Conservation (phyloP, 2,888 invertebrate genomes). For the Lithophane leautieri region DNA sequence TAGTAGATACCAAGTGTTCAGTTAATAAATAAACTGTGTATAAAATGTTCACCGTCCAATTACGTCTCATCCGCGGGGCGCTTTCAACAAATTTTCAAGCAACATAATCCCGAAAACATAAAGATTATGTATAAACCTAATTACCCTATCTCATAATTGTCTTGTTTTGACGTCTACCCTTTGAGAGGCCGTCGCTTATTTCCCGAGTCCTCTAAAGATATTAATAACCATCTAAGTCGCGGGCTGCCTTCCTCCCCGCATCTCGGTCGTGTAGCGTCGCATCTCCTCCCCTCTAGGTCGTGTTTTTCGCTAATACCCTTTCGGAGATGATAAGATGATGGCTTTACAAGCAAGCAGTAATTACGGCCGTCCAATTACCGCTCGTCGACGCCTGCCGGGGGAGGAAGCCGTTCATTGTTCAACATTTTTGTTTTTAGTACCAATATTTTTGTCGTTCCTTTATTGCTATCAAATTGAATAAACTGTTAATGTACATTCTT, state of each 20-base stretch:
- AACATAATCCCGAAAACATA: constrained; percentile 76
- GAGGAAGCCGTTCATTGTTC: constrained; percentile 77
- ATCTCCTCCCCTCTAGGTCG: constrained; percentile 73
- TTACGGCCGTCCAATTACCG: constrained; percentile 87
- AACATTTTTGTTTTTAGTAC: constrained; percentile 73
- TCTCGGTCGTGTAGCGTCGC: constrained; percentile 71
- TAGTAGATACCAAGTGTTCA: background rate
- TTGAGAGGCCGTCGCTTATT: constrained; percentile 86
- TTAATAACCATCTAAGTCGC: constrained; percentile 88
- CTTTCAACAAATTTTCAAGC: constrained; percentile 59
- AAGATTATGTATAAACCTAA: constrained; percentile 87
- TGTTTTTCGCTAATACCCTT: constrained; percentile 89
- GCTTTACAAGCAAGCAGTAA: constrained; percentile 89
- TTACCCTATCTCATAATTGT: constrained; percentile 89
- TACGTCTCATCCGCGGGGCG: constrained; percentile 27
- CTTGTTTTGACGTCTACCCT: constrained; percentile 89
- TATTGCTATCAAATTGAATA: constrained; percentile 50
- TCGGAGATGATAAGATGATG: constrained; percentile 89
- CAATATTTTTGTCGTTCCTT: constrained; percentile 68
- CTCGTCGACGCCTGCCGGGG: constrained; percentile 71
- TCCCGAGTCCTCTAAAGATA: constrained; percentile 86
- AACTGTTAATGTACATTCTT: constrained; percentile 36
- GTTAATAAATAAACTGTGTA: constrained; percentile 18
- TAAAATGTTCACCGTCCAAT: constrained; percentile 28
- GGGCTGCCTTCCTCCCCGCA: constrained; percentile 82